Evolutionary conservation across 2,113 vertebrate genomes (phyloP).

Genomic region (Xiphophorus hellerii): DNA sequence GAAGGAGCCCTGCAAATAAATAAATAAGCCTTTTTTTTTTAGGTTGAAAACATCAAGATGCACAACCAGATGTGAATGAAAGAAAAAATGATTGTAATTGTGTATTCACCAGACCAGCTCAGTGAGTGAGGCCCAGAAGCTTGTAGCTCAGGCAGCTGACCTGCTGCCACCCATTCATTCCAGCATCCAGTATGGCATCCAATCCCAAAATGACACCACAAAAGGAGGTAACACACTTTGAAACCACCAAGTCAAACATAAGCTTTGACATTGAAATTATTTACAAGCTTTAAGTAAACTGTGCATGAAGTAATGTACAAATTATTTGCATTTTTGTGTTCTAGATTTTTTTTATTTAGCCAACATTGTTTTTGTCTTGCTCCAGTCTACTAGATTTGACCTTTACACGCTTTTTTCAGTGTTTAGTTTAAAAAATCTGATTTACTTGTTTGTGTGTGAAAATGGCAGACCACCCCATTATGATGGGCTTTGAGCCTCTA

Average conservation of each 20-base stretch:
- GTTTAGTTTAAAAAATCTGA: not conserved
- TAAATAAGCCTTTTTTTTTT: not conserved
- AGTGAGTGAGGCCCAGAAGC: conserved; percentile 95
- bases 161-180: conserved; percentile 93
- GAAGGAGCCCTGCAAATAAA: not conserved
- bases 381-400: not conserved
- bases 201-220: conserved; percentile 97
- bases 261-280: not conserved
- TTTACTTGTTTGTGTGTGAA: not conserved
- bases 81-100: not conserved
- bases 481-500: conserved; percentile 99
- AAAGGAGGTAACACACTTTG: conserved; percentile 88
- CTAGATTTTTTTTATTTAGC: not conserved
- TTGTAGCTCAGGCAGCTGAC: conserved; percentile 93
- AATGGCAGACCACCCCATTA: conserved; percentile 94
- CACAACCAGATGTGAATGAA: not conserved
- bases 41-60: not conserved
- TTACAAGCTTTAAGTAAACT: conserved; percentile 3
- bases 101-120: conserved; percentile 87
- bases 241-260: not conserved
- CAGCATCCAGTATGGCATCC: conserved; percentile 93
- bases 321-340: not conserved
- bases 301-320: not conserved
- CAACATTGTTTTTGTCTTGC: not conserved
- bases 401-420: not conserved